Evolutionary conservation across 2,797 vertebrate species (phyloP).

Genomic region (Mycteria americana): DNA sequence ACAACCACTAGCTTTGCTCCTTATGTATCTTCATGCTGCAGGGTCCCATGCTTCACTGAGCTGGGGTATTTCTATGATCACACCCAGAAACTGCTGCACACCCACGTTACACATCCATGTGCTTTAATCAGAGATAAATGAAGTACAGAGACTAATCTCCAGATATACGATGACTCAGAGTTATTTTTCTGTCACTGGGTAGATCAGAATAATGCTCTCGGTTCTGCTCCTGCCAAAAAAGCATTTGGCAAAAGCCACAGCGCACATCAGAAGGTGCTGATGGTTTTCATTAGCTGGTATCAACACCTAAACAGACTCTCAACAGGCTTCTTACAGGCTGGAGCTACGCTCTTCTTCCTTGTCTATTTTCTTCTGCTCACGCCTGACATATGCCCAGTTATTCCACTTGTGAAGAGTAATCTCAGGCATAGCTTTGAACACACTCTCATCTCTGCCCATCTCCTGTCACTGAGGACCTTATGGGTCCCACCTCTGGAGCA

Average conservation of each 20-base stretch:
- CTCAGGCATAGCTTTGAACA: not conserved
- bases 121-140: not conserved
- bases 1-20: not conserved
- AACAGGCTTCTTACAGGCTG: not conserved
- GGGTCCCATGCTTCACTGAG: not conserved
- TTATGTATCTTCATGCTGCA: not conserved
- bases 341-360: not conserved
- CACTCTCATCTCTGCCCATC: not conserved
- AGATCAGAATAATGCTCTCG: not conserved
- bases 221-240: constrained; percentile 7
- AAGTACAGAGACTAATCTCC: not conserved
- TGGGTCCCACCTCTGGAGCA: not conserved
- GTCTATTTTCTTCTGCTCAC: not conserved
- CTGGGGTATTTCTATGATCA: not conserved
- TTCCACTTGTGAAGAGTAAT: not conserved
- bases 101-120: not conserved
- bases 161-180: not conserved
- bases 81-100: constrained; percentile 19
- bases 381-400: not conserved
- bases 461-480: not conserved
- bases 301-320: not conserved
- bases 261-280: not conserved
- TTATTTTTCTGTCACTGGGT: not conserved
- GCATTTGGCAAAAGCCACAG: not conserved
- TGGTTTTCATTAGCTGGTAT: not conserved